Conservation (phyloP, 2,888 invertebrate species). For the Acleris emargana region DNA sequence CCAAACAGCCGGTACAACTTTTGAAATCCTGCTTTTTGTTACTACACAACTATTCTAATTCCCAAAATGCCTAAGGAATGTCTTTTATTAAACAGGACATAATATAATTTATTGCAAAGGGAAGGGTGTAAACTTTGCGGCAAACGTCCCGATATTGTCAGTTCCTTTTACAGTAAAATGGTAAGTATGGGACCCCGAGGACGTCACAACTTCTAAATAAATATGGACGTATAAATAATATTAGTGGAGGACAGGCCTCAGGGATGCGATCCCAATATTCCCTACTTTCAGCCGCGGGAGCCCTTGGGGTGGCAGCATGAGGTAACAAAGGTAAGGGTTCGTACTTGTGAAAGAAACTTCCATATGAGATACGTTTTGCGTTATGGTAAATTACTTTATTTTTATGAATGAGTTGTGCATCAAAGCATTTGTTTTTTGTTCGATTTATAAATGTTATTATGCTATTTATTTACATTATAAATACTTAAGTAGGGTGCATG, state of each 20-base stretch:
- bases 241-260: constrained; percentile 41
- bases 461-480: too few relatives aligned
- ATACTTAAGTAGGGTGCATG: too few relatives aligned
- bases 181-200: constrained; percentile 58
- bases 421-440: too few relatives aligned
- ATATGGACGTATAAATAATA: constrained; percentile 60
- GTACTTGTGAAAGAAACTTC: background rate
- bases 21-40: too few relatives aligned
- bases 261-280: constrained; percentile 48
- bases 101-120: constrained; percentile 13
- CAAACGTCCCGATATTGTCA: constrained; percentile 53
- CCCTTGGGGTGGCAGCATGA: constrained; percentile 1
- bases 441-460: too few relatives aligned
- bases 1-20: too few relatives aligned
- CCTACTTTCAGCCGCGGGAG: constrained; percentile 23
- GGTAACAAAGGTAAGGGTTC: constrained; percentile 13
- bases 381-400: background rate
- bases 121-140: constrained; percentile 29
- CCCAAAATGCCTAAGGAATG: background rate
- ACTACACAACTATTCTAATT: background rate
- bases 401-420: too few relatives aligned
- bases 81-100: background rate
- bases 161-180: constrained; percentile 54
- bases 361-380: constrained; percentile 2
- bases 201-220: constrained; percentile 62